Base-by-base conservation (phyloP, 1,140 invertebrate species). In the Macrocentrus cingulum region DNA sequence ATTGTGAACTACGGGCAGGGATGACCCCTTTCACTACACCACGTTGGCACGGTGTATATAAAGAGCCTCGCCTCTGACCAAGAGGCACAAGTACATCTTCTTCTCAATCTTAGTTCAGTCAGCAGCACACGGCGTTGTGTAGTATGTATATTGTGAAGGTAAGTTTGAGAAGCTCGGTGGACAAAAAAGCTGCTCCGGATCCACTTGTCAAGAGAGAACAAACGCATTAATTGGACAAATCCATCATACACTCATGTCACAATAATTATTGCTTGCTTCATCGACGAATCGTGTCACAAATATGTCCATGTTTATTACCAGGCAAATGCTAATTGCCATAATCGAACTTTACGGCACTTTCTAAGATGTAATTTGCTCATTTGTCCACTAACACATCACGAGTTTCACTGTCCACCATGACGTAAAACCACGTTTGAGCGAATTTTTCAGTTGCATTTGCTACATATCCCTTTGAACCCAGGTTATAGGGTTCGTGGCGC, bases 401-500 rank as follows among this genome's bases (percentile, higher is more conserved):
- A n/a, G n/a, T n/a, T n/a, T n/a, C n/a, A n/a, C n/a, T n/a, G n/a
- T n/a, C n/a, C n/a, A n/a, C n/a, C n/a, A n/a, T n/a, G n/a, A n/a
- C n/a, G n/a, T n/a, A n/a, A n/a, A n/a, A n/a, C n/a, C n/a, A n/a
- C n/a, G n/a, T n/a, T n/a, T n/a, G n/a, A n/a, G n/a, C n/a, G n/a
- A n/a, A n/a, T n/a, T n/a, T n/a, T n/a, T n/a, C n/a, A n/a, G n/a
- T n/a, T n/a, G n/a, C n/a, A n/a, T n/a, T n/a, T n/a, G n/a, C n/a
- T n/a, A n/a, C n/a, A n/a, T n/a, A n/a, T n/a, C n/a, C n/a, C n/a
- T n/a, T n/a, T n/a, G n/a, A n/a, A n/a, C 62, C 5, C 61, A 79
- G 78, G 68, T 66, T 63, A 62, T 76, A 52, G 57, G 71, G 71
- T 62, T 71, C 54, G 61, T 77, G 65, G 75, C 71, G 58, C 63